phyloP scores from a whole-genome alignment of 2,797 vertebrate genomes.

The Neosalanx taihuensis region DNA sequence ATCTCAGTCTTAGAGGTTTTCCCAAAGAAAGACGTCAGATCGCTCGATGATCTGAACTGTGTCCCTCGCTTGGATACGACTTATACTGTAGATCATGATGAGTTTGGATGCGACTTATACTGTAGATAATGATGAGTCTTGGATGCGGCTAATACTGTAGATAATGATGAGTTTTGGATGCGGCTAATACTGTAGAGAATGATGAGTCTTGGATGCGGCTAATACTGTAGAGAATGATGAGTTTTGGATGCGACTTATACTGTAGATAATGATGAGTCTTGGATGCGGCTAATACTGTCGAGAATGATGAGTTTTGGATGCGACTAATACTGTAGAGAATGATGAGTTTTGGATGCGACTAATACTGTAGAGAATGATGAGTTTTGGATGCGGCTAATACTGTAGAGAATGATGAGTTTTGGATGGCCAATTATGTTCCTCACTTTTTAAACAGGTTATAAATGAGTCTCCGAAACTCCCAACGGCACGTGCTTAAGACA shows the following conservation, averaged over 20 bases:
- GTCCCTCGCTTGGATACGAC: background rate
- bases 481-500: constrained; percentile 13
- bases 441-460: constrained; percentile 1
- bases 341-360: no score
- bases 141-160: no score
- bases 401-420: background rate
- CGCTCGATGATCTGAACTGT: background rate
- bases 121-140: no score
- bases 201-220: background rate
- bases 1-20: background rate
- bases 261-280: no score
- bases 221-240: no score
- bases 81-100: no score
- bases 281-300: no score
- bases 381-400: no score
- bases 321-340: background rate
- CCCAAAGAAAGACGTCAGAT: background rate
- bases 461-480: constrained; percentile 21
- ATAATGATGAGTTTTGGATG: background rate
- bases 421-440: background rate
- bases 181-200: background rate
- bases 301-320: background rate
- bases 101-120: no score
- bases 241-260: no score
- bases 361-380: no score